A percentile compares a stretch with the other conserved stretches of the same genome.
Conservation (phyloP, 2,888 invertebrate species). For the Pseudoips prasinana region DNA sequence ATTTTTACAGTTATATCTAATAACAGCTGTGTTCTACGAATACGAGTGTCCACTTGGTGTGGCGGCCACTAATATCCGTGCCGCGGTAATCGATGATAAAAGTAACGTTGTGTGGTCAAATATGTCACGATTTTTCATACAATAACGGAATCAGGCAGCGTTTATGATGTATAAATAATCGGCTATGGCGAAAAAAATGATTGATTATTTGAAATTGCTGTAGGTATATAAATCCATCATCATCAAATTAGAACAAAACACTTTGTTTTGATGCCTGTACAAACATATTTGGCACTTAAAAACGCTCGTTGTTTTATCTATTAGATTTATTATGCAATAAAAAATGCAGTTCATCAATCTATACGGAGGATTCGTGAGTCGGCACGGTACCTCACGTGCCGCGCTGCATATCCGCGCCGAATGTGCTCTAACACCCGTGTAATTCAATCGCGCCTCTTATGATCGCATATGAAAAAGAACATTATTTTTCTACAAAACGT, state of each 20-base stretch:
- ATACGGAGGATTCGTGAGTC: slow-evolving; percentile 33
- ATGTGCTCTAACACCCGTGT: slow-evolving; percentile 60
- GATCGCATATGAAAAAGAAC: slow-evolving; percentile 36
- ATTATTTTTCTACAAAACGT: slow-evolving; percentile 36
- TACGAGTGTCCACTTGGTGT: slow-evolving; percentile 43
- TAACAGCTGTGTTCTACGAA: slow-evolving; percentile 40
- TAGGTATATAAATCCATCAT: too few relatives aligned
- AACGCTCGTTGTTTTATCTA: too few relatives aligned
- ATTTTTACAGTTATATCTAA: slow-evolving; percentile 59
- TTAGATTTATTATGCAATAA: slow-evolving; percentile 20
- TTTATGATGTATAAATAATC: too few relatives aligned
- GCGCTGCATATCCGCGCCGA: slow-evolving; percentile 41
- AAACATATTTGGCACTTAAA: too few relatives aligned
- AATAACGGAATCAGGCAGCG: slow-evolving; percentile 2
- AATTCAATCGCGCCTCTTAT: slow-evolving; percentile 50
- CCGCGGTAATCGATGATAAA: slow-evolving; percentile 30
- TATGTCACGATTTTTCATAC: slow-evolving; percentile 11
- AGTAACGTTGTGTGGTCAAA: slow-evolving; percentile 23
- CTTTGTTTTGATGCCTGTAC: too few relatives aligned
- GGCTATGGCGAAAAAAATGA: too few relatives aligned
- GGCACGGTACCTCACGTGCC: slow-evolving; percentile 43
- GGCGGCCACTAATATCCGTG: slow-evolving; percentile 9
- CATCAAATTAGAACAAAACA: too few relatives aligned
- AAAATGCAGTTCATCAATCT: slow-evolving; percentile 37
- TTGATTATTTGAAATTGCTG: too few relatives aligned